Evolutionary conservation across 2,797 vertebrate genomes (phyloP), one percentile per base, ranked within the genome.

Genomic region (Mormyrops boulengeri): DNA sequence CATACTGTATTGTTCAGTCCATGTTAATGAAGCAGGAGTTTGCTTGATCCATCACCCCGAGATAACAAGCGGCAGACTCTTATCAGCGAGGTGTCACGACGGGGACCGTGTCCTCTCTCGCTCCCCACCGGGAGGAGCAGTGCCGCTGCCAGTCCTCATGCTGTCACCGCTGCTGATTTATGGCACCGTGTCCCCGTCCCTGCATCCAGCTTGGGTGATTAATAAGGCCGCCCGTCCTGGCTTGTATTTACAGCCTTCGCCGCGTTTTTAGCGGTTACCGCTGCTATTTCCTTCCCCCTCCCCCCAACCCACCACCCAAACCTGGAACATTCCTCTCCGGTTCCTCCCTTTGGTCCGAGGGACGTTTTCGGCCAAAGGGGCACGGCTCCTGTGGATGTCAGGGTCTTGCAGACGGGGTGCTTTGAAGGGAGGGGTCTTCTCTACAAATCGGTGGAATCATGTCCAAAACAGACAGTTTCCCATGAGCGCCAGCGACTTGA

Each of bases 231-330:
- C 34, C 41, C n/a, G 7, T 52, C 8, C 87, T 12, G 52, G 38
- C 87, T 69, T 34, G 60, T 88, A 69, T 88, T 69, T 88, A 88
- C 49, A 77, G 87, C 87, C 85, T 60, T 12, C 47, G 44, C 93
- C 90, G 26, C 47, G 85, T 12, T 30, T 22, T 49, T 92, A 92
- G 92, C 92, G 11, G 62, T 26, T 34, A 69, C 92, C 93, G 26
- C 66, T 26, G 92, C 94, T 52, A 19, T 92, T 89, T 93, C 92
- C 92, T 88, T 93, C 86, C 84, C 94, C 89, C 93, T 92, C 93
- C 92, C 93, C 93, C 93, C 92, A 92, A 93, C 92, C 93, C 93
- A 93, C 94, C 92, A 91, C 92, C 88, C 92, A 90, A 44, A 85
- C 82, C 82, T 50, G 82, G 19, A 85, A 85, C 19, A 9, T 22